Conservation (phyloP, 2,888 invertebrate species). For the Ornithoptera priamus region DNA sequence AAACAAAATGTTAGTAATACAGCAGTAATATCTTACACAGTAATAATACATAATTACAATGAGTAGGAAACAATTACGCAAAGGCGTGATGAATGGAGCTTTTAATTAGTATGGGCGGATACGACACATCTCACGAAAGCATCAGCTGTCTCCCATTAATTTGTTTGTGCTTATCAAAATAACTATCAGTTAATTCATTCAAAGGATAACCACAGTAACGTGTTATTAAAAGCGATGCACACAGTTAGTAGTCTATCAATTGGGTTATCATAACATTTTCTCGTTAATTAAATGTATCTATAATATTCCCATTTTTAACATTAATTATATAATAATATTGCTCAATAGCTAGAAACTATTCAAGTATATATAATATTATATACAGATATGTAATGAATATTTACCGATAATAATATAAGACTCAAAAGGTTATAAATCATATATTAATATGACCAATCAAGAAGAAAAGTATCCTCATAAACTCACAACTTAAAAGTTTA, state of each 20-base stretch:
- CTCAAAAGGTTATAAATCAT: too few species aligned
- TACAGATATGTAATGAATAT: too few species aligned
- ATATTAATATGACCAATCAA: too few species aligned
- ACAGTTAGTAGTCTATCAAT: too few species aligned
- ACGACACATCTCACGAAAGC: conserved; percentile 15
- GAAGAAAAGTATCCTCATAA: too few species aligned
- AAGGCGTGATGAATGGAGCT: conserved; percentile 28
- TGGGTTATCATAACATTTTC: too few species aligned
- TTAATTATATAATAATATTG: not conserved
- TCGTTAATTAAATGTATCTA: too few species aligned
- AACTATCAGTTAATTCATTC: conserved; percentile 14
- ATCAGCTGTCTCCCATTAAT: conserved; percentile 25
- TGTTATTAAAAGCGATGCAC: too few species aligned
- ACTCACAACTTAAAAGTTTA: too few species aligned
- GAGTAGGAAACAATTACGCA: conserved; percentile 26
- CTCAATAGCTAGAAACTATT: not conserved
- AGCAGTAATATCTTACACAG: not conserved
- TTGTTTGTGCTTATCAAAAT: conserved; percentile 16
- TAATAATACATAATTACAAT: conserved; percentile 23
- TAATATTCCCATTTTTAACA: too few species aligned
- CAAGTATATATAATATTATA: not conserved
- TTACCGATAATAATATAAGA: too few species aligned
- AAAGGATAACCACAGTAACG: not conserved
- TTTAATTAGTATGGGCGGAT: conserved; percentile 25
- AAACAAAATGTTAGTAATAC: conserved; percentile 1